A percentile compares a stretch with the other conserved stretches of the same genome.
These are phyloP conservation scores for Melinaea menophilus DNA, from an alignment of 2,888 invertebrate genomes.

Conservation along the genomic window DNA sequence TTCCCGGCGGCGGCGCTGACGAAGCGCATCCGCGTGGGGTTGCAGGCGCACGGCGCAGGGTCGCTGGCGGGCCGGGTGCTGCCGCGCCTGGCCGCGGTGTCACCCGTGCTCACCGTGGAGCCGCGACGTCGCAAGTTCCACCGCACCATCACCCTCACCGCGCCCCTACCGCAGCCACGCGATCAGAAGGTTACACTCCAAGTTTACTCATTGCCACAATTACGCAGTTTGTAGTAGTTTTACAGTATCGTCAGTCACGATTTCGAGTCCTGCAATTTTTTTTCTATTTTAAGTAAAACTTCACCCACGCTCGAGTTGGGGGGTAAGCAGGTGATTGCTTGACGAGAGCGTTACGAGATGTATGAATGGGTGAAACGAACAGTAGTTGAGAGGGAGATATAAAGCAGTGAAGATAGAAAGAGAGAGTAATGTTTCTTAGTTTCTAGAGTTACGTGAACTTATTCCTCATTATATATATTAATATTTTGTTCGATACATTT, in stretches of 20 bases:
- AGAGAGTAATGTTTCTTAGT: too few relatives aligned
- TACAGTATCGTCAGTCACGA: background rate
- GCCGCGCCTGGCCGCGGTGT: slow-evolving; percentile 97
- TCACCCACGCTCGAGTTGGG: too few relatives aligned
- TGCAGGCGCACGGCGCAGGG: slow-evolving; percentile 98
- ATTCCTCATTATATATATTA: background rate
- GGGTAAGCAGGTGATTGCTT: too few relatives aligned
- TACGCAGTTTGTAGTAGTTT: slow-evolving; percentile 2
- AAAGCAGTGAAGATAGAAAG: too few relatives aligned
- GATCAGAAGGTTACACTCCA: slow-evolving; percentile 34
- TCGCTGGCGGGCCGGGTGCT: slow-evolving; percentile 90
- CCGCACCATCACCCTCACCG: slow-evolving; percentile 97
- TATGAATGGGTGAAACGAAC: too few relatives aligned
- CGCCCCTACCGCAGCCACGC: slow-evolving; percentile 82
- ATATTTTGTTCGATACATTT: background rate
- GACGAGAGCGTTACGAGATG: too few relatives aligned
- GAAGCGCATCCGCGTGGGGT: slow-evolving; percentile 98
- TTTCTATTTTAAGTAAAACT: background rate
- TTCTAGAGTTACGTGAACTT: too few relatives aligned
- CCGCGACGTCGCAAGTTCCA: slow-evolving; percentile 98
- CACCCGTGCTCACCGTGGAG: slow-evolving; percentile 98
- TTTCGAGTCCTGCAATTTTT: background rate
- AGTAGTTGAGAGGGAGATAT: too few relatives aligned
- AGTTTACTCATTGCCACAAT: background rate
- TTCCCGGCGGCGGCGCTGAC: slow-evolving; percentile 98